phyloP scores from a whole-genome alignment of 1,140 invertebrate genomes.

The Zaprionus kolodkinae region DNA sequence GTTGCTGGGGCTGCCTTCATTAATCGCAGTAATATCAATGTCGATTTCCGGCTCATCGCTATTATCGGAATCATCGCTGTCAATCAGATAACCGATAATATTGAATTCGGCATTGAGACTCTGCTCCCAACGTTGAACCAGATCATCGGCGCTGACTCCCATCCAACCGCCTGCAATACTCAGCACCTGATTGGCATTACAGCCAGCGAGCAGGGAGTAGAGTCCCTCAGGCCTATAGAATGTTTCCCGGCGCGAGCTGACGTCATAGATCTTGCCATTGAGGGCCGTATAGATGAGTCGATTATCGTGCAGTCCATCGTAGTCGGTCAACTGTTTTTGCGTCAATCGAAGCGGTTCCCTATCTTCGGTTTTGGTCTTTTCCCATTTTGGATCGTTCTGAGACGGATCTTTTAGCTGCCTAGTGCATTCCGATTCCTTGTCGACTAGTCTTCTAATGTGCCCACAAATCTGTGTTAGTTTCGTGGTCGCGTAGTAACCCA shows the following conservation, averaged over 20 bases:
- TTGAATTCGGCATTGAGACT: slow-evolving; percentile 57
- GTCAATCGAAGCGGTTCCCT: slow-evolving; percentile 28
- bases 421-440: neutral
- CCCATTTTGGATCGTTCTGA: neutral
- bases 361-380: neutral
- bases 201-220: slow-evolving; percentile 51
- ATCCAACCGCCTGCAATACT: slow-evolving; percentile 44
- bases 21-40: neutral
- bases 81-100: slow-evolving; percentile 57
- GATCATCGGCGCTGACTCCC: slow-evolving; percentile 24
- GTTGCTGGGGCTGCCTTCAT: neutral
- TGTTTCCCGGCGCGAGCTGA: slow-evolving; percentile 42
- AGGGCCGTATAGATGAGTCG: slow-evolving; percentile 60
- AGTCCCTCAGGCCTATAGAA: slow-evolving; percentile 38
- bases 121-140: slow-evolving; percentile 48
- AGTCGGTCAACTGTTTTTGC: slow-evolving; percentile 33
- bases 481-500: slow-evolving; percentile 59
- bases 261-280: slow-evolving; percentile 65
- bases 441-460: neutral
- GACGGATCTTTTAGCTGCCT: neutral
- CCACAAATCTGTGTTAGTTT: slow-evolving; percentile 22
- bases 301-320: slow-evolving; percentile 31
- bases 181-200: slow-evolving; percentile 60
- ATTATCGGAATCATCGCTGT: slow-evolving; percentile 13
- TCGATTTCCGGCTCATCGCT: neutral